Percentiles rank a stretch among this genome's conserved stretches.
Evolutionary conservation across 2,888 invertebrate genomes (phyloP).

Genomic region (Ormia ochracea): DNA sequence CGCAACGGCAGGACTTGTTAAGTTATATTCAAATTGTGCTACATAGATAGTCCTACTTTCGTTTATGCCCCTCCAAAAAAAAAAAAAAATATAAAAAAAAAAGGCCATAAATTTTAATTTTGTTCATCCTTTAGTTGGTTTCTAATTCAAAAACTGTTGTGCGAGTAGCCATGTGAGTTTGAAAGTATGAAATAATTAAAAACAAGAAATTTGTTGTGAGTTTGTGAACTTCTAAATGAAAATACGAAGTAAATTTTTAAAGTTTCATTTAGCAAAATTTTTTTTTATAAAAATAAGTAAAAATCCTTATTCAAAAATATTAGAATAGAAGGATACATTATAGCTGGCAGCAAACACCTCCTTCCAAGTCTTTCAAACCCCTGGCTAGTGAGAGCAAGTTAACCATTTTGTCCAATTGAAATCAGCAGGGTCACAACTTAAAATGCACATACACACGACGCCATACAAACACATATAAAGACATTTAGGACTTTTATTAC

Average conservation of each 20-base stretch:
- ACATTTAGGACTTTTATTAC: slow-evolving; percentile 55
- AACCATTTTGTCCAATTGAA: slow-evolving; percentile 41
- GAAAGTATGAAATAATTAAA: slow-evolving; percentile 25
- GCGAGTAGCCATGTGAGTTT: neutral
- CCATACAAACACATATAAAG: too few relatives aligned
- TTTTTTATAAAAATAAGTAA: too few relatives aligned
- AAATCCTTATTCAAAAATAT: too few relatives aligned
- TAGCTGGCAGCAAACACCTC: too few relatives aligned
- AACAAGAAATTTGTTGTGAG: too few relatives aligned
- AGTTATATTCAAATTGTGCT: slow-evolving; percentile 39
- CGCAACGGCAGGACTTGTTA: slow-evolving; percentile 3
- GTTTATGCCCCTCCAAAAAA: slow-evolving; percentile 19
- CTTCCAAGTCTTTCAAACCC: neutral
- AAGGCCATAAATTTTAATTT: slow-evolving; percentile 55
- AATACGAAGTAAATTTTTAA: too few relatives aligned
- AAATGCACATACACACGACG: too few relatives aligned
- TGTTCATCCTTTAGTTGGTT: slow-evolving; percentile 41
- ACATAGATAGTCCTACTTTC: slow-evolving; percentile 16
- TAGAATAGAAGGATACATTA: too few relatives aligned
- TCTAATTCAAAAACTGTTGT: neutral
- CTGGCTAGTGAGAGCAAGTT: neutral
- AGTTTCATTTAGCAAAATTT: neutral
- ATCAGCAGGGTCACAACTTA: slow-evolving; percentile 42
- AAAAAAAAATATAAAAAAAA: too few relatives aligned
- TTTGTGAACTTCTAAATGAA: too few relatives aligned